Conservation (phyloP, 1,140 invertebrate species). For the Lepidurus couesii region DNA sequence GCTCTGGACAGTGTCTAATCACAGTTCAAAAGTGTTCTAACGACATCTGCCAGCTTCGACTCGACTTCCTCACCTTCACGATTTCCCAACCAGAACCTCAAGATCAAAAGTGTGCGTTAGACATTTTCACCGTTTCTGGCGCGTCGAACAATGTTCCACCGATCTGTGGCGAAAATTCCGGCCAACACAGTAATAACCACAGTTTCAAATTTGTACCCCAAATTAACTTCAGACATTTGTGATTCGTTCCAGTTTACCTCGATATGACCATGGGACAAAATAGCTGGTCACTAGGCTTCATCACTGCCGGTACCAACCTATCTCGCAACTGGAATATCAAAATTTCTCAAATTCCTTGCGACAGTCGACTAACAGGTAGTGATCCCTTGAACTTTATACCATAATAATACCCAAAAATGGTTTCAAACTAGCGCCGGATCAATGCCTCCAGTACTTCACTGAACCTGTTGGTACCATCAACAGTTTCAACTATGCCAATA, state of each 20-base stretch:
- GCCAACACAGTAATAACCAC: slow-evolving; percentile 39
- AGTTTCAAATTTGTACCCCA: not conserved
- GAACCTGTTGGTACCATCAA: slow-evolving; percentile 57
- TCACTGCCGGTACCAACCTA: slow-evolving; percentile 38
- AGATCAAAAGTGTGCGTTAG: slow-evolving; percentile 40
- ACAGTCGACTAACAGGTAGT: slow-evolving; percentile 15
- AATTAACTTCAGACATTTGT: not conserved
- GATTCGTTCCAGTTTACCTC: slow-evolving; percentile 21
- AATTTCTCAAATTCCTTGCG: slow-evolving; percentile 37
- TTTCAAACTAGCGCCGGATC: slow-evolving; percentile 25
- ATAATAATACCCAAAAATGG: not conserved
- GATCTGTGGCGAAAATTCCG: slow-evolving; percentile 40
- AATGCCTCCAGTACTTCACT: slow-evolving; percentile 69
- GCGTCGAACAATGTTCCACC: slow-evolving; percentile 37
- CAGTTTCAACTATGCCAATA: slow-evolving; percentile 65
- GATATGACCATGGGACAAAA: slow-evolving; percentile 16
- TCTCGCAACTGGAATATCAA: slow-evolving; percentile 40
- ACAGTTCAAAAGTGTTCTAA: slow-evolving; percentile 28
- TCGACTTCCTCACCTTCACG: slow-evolving; percentile 33
- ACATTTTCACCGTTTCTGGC: slow-evolving; percentile 39
- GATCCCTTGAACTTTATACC: not conserved
- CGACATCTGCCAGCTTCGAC: slow-evolving; percentile 27
- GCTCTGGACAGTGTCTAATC: not conserved
- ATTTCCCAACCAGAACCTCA: slow-evolving; percentile 39
- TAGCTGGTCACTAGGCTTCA: slow-evolving; percentile 33